These are phyloP conservation scores for Tineola bisselliella DNA, from an alignment of 2,888 invertebrate genomes.

Conservation along the genomic window DNA sequence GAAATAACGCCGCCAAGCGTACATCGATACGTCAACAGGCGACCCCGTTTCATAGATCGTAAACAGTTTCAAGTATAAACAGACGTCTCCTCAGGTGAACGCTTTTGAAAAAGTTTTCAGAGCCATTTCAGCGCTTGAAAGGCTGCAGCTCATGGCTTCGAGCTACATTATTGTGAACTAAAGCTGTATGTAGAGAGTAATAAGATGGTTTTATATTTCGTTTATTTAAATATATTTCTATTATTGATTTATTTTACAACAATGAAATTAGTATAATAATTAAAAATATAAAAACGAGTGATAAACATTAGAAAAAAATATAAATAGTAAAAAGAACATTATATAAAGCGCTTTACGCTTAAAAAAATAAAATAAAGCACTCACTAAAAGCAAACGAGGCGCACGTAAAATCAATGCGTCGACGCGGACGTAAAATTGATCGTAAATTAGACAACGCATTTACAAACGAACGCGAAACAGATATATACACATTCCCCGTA, in stretches of 20 bases:
- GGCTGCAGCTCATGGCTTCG: neutral
- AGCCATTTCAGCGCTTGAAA: neutral
- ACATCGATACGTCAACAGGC: neutral
- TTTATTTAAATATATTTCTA: too few relatives aligned
- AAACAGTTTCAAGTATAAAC: slow-evolving; percentile 4
- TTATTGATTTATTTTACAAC: too few relatives aligned
- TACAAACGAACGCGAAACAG: neutral
- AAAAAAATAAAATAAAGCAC: neutral
- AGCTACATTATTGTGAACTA: too few relatives aligned
- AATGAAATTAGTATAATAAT: too few relatives aligned
- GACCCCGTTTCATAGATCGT: slow-evolving; percentile 4
- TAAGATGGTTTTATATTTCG: too few relatives aligned
- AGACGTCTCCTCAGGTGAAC: neutral
- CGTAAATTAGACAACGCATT: slow-evolving; percentile 7
- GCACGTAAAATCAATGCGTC: slow-evolving; percentile 16
- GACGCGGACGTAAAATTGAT: slow-evolving; percentile 13
- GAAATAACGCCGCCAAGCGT: neutral
- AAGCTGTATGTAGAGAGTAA: too few relatives aligned
- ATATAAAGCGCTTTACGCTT: neutral
- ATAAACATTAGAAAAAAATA: too few relatives aligned
- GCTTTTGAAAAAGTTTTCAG: neutral
- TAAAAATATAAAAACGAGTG: too few relatives aligned
- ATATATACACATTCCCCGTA: neutral
- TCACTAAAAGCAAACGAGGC: slow-evolving; percentile 9
- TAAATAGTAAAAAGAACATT: too few relatives aligned